Percentiles rank a stretch among this genome's conserved stretches.
phyloP scores from a whole-genome alignment of 2,113 vertebrate genomes.

The Varanus komodoensis region DNA sequence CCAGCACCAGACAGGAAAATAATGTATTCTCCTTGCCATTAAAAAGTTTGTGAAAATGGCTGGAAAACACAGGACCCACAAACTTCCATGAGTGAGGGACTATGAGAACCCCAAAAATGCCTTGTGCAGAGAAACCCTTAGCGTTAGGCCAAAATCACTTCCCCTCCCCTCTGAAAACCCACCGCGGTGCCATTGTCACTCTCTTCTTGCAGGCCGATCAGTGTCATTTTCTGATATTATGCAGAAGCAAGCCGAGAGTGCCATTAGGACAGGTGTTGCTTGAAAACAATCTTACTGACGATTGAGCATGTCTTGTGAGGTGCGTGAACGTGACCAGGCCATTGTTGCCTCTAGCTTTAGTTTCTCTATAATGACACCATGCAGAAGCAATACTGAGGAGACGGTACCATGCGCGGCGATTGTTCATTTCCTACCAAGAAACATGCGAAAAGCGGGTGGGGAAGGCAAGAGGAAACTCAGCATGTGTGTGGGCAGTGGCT shows the following conservation, averaged over 20 bases:
- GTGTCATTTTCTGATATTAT: background rate
- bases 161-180: no score
- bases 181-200: background rate
- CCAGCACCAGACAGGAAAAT: no score
- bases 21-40: no score
- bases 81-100: no score
- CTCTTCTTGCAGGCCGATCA: background rate
- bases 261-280: background rate
- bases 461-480: background rate
- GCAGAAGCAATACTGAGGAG: background rate
- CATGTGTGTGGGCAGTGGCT: background rate
- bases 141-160: background rate
- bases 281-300: constrained; percentile 13
- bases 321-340: background rate
- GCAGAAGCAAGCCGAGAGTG: background rate
- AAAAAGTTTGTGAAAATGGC: no score
- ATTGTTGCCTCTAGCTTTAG: background rate
- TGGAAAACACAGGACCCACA: no score
- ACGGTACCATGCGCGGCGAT: background rate
- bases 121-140: no score
- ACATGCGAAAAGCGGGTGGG: background rate
- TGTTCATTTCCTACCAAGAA: background rate
- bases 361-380: background rate
- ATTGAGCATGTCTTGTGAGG: constrained; percentile 4
- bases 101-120: no score